Base-by-base conservation (phyloP, 2,888 invertebrate species). In the Hedychridium roseum region DNA sequence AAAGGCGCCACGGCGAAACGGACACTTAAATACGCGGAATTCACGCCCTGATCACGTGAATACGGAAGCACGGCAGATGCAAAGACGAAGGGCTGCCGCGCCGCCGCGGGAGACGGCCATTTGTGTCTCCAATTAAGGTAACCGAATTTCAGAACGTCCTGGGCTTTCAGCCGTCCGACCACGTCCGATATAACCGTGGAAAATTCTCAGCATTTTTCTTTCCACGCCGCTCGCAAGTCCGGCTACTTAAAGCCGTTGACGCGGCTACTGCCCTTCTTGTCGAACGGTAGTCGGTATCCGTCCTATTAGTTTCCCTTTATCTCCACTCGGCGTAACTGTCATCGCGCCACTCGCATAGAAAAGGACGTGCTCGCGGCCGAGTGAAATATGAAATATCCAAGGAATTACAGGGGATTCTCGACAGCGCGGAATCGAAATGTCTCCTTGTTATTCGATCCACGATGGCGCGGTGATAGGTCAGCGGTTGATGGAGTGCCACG, bases 1-100 rank as follows among this genome's bases (percentile, higher is more conserved):
- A 70, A 72, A 68, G 64, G 60, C 54, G 43, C 57, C 55, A 56
- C 59, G 64, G 50, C 59, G 54, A 46, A 54, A 55, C 64, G 61
- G 73, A 73, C 74, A 70, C 70, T 71, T 72, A 71, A 73, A 70
- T 67, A 68, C 69, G 68, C 70, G 70, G 70, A 71, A 73, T 74
- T 73, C 72, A 71, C 73, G 69, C 71, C 70, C 67, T 68, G 72
- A 72, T 74, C 73, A 71, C 58, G 59, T 56, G 64, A 64, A 64
- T 71, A 68, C 60, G 62, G 60, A 60, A 57, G 16, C 32, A 44
- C 36, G 42, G 45, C 61, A 54, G 47, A 50, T 48, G 51, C 42
- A 32, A 16, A 11, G 32, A 15, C 5, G 32, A 15, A 15, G 5
- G 4, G 32, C 2, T 4, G 32, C 3, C 11, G 37, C 11, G 14